phyloP scores from a whole-genome alignment of 2,797 vertebrate species.

The Hoplostethus mediterraneus region DNA sequence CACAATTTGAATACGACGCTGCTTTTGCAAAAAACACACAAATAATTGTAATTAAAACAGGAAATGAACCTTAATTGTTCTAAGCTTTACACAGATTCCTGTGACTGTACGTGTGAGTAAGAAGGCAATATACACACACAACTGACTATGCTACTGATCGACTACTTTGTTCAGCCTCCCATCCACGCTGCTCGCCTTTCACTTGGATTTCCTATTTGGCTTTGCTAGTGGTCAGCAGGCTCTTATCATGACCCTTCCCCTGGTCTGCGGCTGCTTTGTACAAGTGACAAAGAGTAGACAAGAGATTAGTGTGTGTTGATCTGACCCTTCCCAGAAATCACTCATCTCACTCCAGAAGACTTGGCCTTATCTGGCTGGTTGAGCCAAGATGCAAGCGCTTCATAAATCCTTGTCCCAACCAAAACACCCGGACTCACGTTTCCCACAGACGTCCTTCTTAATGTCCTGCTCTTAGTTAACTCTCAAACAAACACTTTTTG shows the following conservation, averaged over 20 bases:
- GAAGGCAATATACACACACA: no score
- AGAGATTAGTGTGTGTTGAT: constrained; percentile 42
- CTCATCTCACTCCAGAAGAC: constrained; percentile 31
- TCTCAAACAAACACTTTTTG: constrained; percentile 5
- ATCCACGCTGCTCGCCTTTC: constrained; percentile 47
- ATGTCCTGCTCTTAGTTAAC: background rate
- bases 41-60: background rate
- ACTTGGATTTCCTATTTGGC: constrained; percentile 54
- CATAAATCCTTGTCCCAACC: constrained; percentile 5
- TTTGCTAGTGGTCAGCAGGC: constrained; percentile 51
- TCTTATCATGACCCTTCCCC: constrained; percentile 48
- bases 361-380: constrained; percentile 27
- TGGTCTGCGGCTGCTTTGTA: constrained; percentile 37
- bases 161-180: constrained; percentile 9
- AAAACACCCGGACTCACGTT: constrained; percentile 12
- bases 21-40: background rate
- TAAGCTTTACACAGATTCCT: background rate
- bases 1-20: background rate
- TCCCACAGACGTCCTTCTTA: background rate
- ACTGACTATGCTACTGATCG: background rate
- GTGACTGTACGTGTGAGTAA: background rate
- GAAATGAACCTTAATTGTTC: background rate
- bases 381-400: constrained; percentile 1
- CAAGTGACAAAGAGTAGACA: constrained; percentile 29
- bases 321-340: constrained; percentile 44